Conservation (phyloP, 2,797 vertebrate genomes). For the Knipowitschia caucasica region DNA sequence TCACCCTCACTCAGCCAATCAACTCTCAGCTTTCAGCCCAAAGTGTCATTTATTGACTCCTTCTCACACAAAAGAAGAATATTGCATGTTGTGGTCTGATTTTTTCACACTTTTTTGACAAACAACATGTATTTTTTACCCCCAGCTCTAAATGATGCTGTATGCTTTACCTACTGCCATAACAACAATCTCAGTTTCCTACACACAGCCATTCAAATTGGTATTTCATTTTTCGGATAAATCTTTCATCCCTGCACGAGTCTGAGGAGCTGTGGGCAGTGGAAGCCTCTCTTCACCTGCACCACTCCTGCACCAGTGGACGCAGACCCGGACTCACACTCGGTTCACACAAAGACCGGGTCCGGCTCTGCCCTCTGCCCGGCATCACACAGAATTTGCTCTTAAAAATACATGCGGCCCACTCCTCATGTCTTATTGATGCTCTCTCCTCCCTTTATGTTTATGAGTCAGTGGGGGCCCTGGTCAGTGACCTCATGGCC, state of each 20-base stretch:
- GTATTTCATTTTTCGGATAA: neutral
- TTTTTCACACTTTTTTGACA: no score
- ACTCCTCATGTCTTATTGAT: conserved; percentile 82
- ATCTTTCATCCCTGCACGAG: neutral
- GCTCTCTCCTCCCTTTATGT: conserved; percentile 77
- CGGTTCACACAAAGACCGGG: conserved; percentile 36
- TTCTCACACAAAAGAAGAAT: no score
- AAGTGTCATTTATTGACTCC: no score
- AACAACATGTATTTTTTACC: no score
- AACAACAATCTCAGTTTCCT: no score
- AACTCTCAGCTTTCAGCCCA: no score
- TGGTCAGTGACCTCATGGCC: conserved; percentile 65
- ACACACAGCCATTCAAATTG: neutral
- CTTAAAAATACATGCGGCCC: conserved; percentile 84
- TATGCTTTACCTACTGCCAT: no score
- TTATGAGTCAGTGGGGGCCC: conserved; percentile 74
- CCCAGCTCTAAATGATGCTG: no score
- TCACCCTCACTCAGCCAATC: no score
- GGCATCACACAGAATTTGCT: conserved; percentile 72
- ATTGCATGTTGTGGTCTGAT: no score
- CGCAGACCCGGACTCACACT: neutral
- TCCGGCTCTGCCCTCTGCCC: conserved; percentile 66
- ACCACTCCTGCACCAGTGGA: neutral
- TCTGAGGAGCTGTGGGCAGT: no score
- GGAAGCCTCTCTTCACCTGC: neutral